Percentiles rank a stretch among this genome's conserved stretches.
These are phyloP conservation scores for Indri indri DNA, from an alignment of 2,113 vertebrate genomes.

Conservation along the genomic window DNA sequence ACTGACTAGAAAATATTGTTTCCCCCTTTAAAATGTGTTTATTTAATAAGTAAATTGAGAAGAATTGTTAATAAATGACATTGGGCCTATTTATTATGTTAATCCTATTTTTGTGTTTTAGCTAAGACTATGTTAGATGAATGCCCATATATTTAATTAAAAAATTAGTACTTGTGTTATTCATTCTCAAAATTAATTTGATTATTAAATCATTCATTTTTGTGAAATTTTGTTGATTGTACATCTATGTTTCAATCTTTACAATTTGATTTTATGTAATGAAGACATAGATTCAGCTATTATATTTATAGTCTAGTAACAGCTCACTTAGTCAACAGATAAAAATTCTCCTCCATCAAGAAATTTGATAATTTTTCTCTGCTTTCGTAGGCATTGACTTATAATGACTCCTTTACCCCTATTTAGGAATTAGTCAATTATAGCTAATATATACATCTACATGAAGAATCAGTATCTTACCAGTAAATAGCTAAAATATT, in stretches of 20 bases:
- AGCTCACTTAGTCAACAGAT: background rate
- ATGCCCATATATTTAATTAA: background rate
- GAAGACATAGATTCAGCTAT: background rate
- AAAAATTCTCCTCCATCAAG: background rate
- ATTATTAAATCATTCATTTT: background rate
- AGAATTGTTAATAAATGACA: background rate
- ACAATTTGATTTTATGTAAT: background rate
- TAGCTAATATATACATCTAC: background rate
- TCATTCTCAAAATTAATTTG: slow-evolving; percentile 7
- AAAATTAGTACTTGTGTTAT: background rate
- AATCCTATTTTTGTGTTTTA: background rate
- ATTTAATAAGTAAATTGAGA: background rate
- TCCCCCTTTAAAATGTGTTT: background rate
- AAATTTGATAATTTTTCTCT: background rate
- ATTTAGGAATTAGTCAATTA: background rate
- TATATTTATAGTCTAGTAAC: background rate
- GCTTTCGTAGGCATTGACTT: background rate
- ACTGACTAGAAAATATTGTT: background rate
- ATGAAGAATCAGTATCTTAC: slow-evolving; percentile 1
- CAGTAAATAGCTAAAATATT: background rate
- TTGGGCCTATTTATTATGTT: background rate
- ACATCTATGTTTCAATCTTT: background rate
- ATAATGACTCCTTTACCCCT: background rate
- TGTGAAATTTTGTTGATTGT: background rate
- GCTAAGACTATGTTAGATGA: background rate